Conservation (phyloP, 2,797 vertebrate genomes). For the Chloroceryle amazona region DNA sequence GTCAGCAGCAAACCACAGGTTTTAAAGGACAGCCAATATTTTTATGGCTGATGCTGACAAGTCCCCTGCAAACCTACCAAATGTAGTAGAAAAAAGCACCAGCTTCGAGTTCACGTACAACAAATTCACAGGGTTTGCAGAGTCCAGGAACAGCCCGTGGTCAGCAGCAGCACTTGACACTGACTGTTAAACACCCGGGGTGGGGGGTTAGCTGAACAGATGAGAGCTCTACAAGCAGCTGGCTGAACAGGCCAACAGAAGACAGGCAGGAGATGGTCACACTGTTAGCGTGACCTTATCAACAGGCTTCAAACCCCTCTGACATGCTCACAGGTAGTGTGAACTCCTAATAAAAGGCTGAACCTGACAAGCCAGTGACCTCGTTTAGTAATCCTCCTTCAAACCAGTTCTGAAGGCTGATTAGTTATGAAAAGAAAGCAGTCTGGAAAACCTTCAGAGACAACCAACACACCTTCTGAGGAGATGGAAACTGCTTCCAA, state of each 20-base stretch:
- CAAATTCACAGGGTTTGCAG: background rate
- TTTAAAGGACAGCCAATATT: background rate
- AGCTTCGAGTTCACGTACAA: fast-evolving
- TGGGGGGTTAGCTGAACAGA: background rate
- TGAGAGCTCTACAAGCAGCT: background rate
- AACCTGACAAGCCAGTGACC: background rate
- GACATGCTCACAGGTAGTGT: fast-evolving
- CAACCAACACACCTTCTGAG: background rate
- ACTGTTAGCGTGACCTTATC: background rate
- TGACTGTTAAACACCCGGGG: background rate
- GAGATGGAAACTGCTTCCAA: background rate
- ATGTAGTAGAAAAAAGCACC: background rate
- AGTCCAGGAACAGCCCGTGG: background rate
- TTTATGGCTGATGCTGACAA: background rate
- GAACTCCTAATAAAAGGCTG: background rate
- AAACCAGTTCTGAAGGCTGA: background rate
- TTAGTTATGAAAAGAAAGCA: background rate
- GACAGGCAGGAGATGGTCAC: background rate
- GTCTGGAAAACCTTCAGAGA: background rate
- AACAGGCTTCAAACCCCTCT: background rate
- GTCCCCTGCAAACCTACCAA: background rate
- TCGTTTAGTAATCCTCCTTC: background rate
- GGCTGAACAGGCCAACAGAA: fast-evolving
- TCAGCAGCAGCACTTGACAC: background rate
- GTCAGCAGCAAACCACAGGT: background rate